These are phyloP conservation scores for Falco novaeseelandiae DNA, from an alignment of 2,797 vertebrate genomes.

Conservation along the genomic window DNA sequence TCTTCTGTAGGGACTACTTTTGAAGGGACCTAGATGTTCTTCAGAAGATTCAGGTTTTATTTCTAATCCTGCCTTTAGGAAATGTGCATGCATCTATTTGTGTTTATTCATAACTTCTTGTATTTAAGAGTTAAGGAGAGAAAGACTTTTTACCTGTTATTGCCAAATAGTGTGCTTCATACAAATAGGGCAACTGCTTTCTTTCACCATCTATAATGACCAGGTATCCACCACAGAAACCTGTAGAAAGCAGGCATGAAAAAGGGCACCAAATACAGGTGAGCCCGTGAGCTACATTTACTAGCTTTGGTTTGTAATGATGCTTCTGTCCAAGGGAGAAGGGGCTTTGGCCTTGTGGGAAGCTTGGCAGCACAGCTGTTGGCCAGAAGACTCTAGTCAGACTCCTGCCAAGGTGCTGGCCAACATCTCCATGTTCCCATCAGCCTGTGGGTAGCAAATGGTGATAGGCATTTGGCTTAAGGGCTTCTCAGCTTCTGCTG, in stretches of 20 bases:
- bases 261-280: not conserved
- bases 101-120: not conserved
- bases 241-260: not conserved
- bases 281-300: not conserved
- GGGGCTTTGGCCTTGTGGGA: not conserved
- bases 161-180: not conserved
- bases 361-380: not conserved
- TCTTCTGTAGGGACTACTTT: not conserved
- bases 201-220: not conserved
- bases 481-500: not conserved
- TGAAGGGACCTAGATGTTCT: not conserved
- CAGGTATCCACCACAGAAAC: not conserved
- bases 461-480: not conserved
- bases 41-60: not conserved
- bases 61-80: not conserved
- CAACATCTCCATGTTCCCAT: not conserved
- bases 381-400: not conserved
- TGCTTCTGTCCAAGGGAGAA: not conserved
- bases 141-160: not conserved
- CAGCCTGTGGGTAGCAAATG: not conserved
- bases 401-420: rapidly evolving
- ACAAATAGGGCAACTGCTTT: not conserved
- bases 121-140: not conserved
- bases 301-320: not conserved
- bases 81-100: not conserved